These are phyloP conservation scores for Lobophora halterata DNA, from an alignment of 2,888 invertebrate species.

Conservation along the genomic window DNA sequence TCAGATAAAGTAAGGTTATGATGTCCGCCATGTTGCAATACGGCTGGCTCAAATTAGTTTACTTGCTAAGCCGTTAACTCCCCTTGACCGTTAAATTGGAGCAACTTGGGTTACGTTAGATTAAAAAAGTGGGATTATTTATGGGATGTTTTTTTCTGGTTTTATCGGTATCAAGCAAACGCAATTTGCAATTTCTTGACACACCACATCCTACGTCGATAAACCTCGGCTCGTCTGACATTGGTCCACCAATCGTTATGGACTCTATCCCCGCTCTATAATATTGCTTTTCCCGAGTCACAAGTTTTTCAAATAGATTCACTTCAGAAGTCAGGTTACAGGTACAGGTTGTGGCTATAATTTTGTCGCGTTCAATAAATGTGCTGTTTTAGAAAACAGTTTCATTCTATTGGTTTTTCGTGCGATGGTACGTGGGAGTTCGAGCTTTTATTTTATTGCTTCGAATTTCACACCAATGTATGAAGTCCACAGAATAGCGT, in stretches of 20 bases:
- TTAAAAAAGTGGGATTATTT: slow-evolving; percentile 29
- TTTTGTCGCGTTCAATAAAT: slow-evolving; percentile 36
- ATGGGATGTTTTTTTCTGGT: slow-evolving; percentile 23
- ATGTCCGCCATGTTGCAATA: slow-evolving; percentile 61
- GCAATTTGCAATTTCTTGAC: slow-evolving; percentile 61
- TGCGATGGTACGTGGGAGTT: slow-evolving; percentile 2
- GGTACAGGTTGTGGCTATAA: slow-evolving; percentile 44
- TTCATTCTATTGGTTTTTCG: slow-evolving; percentile 9
- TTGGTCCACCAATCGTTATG: slow-evolving; percentile 27
- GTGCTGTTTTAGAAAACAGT: slow-evolving; percentile 22
- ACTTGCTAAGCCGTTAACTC: slow-evolving; percentile 41
- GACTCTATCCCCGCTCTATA: slow-evolving; percentile 36
- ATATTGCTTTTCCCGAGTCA: slow-evolving; percentile 34
- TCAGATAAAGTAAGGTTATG: slow-evolving; percentile 66
- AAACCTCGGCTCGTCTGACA: slow-evolving; percentile 43
- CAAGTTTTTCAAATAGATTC: slow-evolving; percentile 22
- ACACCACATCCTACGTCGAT: slow-evolving; percentile 61
- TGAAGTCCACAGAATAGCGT: slow-evolving; percentile 7
- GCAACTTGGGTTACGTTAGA: slow-evolving; percentile 35
- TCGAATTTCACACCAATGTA: slow-evolving; percentile 3
- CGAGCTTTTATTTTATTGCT: slow-evolving; percentile 9
- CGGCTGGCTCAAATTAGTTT: slow-evolving; percentile 59
- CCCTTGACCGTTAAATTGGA: slow-evolving; percentile 36
- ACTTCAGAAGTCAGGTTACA: slow-evolving; percentile 38
- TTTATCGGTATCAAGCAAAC: slow-evolving; percentile 59